Evolutionary conservation across 2,113 vertebrate species (phyloP), one percentile per base, ranked within the genome.

Genomic region (Mesembrinibis cayennensis): DNA sequence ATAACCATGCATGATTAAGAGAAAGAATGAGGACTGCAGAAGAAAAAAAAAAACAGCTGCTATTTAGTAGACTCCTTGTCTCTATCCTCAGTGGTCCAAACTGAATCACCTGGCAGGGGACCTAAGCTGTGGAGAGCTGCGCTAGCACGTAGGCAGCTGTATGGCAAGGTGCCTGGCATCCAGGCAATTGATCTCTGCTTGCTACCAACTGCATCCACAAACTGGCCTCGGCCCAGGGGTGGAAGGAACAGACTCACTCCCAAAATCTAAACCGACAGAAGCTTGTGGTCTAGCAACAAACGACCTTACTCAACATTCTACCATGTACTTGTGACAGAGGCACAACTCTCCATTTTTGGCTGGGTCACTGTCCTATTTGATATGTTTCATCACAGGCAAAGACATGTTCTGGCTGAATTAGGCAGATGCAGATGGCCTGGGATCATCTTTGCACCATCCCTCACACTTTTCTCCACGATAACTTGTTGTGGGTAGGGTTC

Each of bases 181-280:
- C 61, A 47, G 34, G 38, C 32, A 74, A 5, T 65, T 82, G 47
- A 62, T 70, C 36, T 70, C 15, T 53, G 17, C 34, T 81, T 58
- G 27, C 40, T 65, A 44, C 53, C 13, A 72, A 11, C 32, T 55
- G 34, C 58, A 65, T 69, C 34, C 32, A 59, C 7, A 4, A 71
- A 32, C 34, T 8, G 9, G 34, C 23, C 38, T 73, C 3, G 0
- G 32, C 34, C 36, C 45, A 52, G 45, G 4, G 5, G 6, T 62
- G 18, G 27, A 71, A 74, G 52, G 23, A 69, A 42, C n/a, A 67
- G 18, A n/a, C 4, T 82, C 6, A 10, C 5, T 67, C 44, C 25
- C 55, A 42, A 74, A 20, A 58, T 77, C 34, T 2, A 1, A 77
- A 34, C 19, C 0, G 0, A 52, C 7, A 34, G 63, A 77, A 86